Base-by-base conservation (phyloP, 2,113 vertebrate genomes). In the Chlorodrepanis virens region DNA sequence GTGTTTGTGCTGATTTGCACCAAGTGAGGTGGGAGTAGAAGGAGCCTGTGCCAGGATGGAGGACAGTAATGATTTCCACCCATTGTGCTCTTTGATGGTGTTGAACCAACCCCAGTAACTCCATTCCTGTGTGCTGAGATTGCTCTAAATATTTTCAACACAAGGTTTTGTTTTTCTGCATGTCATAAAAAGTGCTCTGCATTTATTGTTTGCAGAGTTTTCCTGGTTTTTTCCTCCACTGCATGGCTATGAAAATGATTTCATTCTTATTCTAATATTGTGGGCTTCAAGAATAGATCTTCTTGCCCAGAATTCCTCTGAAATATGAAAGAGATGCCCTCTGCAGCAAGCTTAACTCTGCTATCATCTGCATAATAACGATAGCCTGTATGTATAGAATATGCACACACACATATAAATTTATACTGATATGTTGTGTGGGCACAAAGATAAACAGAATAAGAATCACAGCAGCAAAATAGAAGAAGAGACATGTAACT, bases 301-400 rank as follows among this genome's bases (percentile, higher is more conserved):
- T 33, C 70, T 87, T 91, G 91, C 83, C 69, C 49, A 42, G 37
- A 13, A 29, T 82, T 83, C 54, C 75, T 84, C 57, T 93, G 79
- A 94, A 96, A 92, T 86, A 89, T 81, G 65, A 93, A 93, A 85
- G 65, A 81, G 53, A 87, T 80, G 78, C 83, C 77, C 82, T 94
- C 85, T 88, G 60, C 76, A 95, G 85, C 82, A 64, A 75, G 82
- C 70, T 89, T 93, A 90, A 74, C 76, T 52, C 37, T 83, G 56
- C 37, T 92, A 70, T 89, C 86, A 95, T 96, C 96, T 97, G 95
- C 96, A 95, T 96, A 97, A 94, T 95, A 96, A 95, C 96, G 94
- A 95, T 87, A 93, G 87, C 18, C 56, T 57, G 45, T 40, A 94
- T 84, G 78, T 91, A 76, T 57, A 57, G 88, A 94, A 90, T 95